Conservation (phyloP, 2,113 vertebrate genomes). For the Phodopus roborovskii region DNA sequence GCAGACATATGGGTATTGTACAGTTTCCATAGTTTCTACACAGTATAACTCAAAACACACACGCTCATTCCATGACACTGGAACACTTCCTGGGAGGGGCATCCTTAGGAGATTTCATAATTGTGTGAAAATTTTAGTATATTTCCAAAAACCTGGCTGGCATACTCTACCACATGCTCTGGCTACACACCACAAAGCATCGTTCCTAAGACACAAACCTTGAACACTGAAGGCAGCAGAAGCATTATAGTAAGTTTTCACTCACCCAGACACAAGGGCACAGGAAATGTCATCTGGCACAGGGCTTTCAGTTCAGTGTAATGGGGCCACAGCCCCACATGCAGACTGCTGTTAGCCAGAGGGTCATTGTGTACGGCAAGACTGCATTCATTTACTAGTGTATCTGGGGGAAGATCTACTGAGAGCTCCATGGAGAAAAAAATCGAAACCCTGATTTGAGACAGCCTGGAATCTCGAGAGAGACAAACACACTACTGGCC, state of each 20-base stretch:
- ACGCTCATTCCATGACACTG: background rate
- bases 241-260: background rate
- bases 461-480: background rate
- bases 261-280: background rate
- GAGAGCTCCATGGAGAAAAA: background rate
- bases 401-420: background rate
- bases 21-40: background rate
- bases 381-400: background rate
- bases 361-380: background rate
- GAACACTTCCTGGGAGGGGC: background rate
- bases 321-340: background rate
- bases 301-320: background rate
- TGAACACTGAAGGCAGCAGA: background rate
- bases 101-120: background rate
- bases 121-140: background rate
- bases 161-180: background rate
- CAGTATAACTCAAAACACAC: too few species aligned
- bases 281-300: background rate
- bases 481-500: too few species aligned
- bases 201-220: background rate
- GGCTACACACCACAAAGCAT: background rate
- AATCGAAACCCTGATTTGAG: background rate
- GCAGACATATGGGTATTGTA: background rate
- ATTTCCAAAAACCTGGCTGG: background rate
- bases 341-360: background rate